These are phyloP conservation scores for Corythoichthys intestinalis DNA, from an alignment of 2,113 vertebrate species.

Conservation along the genomic window DNA sequence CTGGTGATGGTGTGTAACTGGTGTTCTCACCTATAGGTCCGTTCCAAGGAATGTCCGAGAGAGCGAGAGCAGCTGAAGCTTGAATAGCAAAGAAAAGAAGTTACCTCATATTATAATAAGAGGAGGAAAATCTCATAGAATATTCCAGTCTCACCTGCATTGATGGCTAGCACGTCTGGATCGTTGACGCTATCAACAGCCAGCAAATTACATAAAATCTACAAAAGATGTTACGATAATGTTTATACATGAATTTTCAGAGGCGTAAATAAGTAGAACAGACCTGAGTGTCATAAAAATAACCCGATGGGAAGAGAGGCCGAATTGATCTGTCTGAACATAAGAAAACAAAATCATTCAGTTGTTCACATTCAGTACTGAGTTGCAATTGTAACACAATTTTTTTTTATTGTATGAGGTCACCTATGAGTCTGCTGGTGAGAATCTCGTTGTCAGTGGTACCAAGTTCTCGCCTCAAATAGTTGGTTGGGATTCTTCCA, in stretches of 20 bases:
- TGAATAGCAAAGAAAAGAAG: neutral
- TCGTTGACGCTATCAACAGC: constrained; percentile 93
- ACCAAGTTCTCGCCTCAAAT: constrained; percentile 88
- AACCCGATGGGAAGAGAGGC: constrained; percentile 90
- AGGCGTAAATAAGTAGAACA: constrained; percentile 36
- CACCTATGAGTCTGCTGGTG: constrained; percentile 94
- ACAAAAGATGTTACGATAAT: neutral
- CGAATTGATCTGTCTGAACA: constrained; percentile 86
- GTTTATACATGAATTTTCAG: neutral
- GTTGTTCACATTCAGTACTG: neutral
- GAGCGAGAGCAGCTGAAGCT: constrained; percentile 91
- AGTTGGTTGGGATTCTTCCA: constrained; percentile 96
- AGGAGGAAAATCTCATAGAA: neutral
- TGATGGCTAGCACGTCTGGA: constrained; percentile 92
- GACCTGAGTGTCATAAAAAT: constrained; percentile 98
- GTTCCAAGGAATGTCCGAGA: constrained; percentile 97
- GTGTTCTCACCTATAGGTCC: constrained; percentile 85
- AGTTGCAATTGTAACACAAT: neutral
- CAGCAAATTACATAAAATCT: constrained; percentile 95
- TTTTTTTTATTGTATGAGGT: neutral
- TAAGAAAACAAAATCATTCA: constrained; percentile 20
- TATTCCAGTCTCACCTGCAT: constrained; percentile 80
- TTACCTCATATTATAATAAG: neutral
- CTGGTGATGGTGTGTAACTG: too few species aligned
- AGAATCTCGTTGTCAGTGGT: constrained; percentile 92